Evolutionary conservation across 2,888 invertebrate genomes (phyloP).

Genomic region (Gnatocerus cornutus): DNA sequence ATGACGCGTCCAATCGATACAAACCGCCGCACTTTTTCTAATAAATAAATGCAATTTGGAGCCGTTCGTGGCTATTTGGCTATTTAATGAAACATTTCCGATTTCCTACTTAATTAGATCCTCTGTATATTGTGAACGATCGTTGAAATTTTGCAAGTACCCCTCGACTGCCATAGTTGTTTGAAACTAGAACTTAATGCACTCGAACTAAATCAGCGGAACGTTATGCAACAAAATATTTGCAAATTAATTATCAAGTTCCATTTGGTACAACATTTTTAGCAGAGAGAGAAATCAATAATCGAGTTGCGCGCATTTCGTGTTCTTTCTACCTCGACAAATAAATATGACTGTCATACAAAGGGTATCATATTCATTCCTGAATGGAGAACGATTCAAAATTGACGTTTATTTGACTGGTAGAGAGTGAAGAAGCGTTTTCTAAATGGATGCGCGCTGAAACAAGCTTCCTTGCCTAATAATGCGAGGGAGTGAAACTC

Average conservation of each 20-base stretch:
- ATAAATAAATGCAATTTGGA: no score
- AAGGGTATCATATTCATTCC: conserved; percentile 55
- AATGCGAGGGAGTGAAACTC: conserved; percentile 49
- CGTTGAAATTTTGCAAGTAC: background rate
- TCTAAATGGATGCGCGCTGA: conserved; percentile 58
- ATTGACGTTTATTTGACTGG: conserved; percentile 60
- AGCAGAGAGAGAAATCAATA: no score
- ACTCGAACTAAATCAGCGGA: background rate
- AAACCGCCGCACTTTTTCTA: no score
- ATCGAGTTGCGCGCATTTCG: conserved; percentile 1
- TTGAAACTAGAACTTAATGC: background rate
- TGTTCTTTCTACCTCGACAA: conserved; percentile 45
- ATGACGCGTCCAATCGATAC: no score
- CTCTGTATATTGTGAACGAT: background rate
- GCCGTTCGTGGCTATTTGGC: background rate
- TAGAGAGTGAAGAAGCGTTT: conserved; percentile 53
- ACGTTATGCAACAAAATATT: background rate
- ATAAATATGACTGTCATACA: conserved; percentile 56
- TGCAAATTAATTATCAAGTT: background rate
- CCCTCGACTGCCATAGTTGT: background rate
- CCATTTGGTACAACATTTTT: background rate
- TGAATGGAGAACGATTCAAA: conserved; percentile 55
- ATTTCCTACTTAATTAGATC: background rate
- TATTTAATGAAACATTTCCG: background rate
- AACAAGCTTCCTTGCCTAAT: conserved; percentile 56